Evolutionary conservation across 2,888 invertebrate species (phyloP).

Genomic region (Melanotus villosus): DNA sequence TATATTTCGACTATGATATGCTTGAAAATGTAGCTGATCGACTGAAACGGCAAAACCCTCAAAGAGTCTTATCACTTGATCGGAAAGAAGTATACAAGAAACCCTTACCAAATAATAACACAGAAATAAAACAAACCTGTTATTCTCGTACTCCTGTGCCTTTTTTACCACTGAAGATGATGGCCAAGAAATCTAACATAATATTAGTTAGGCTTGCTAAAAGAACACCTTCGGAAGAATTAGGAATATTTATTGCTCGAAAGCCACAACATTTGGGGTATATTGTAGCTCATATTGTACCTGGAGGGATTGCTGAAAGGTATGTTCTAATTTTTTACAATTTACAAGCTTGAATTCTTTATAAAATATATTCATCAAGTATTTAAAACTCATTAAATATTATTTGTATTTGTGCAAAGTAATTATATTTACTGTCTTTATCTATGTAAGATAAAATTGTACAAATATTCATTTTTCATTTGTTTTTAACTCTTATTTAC

Average conservation of each 20-base stretch:
- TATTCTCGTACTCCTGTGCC: constrained; percentile 61
- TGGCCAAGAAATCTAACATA: constrained; percentile 43
- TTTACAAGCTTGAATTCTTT: too few species aligned
- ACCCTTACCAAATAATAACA: background rate
- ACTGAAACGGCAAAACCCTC: constrained; percentile 55
- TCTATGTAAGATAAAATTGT: too few species aligned
- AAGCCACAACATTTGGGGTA: constrained; percentile 77
- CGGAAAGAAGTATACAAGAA: constrained; percentile 68
- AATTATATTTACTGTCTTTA: too few species aligned
- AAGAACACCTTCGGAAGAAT: constrained; percentile 73
- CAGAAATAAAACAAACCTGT: constrained; percentile 55
- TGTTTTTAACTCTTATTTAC: too few species aligned
- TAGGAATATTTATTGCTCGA: constrained; percentile 82
- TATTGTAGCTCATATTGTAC: constrained; percentile 80
- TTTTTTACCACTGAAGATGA: constrained; percentile 42
- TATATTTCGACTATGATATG: constrained; percentile 57
- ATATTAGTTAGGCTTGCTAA: constrained; percentile 69
- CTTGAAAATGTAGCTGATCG: constrained; percentile 65
- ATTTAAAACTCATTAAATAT: too few species aligned
- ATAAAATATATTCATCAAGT: too few species aligned
- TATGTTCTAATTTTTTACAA: constrained; percentile 62
- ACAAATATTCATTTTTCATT: too few species aligned
- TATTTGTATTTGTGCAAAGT: too few species aligned
- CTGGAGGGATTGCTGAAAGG: constrained; percentile 79
- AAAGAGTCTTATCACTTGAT: constrained; percentile 72